These are phyloP conservation scores for Mesembrinibis cayennensis DNA, from an alignment of 2,113 vertebrate genomes.

Conservation along the genomic window DNA sequence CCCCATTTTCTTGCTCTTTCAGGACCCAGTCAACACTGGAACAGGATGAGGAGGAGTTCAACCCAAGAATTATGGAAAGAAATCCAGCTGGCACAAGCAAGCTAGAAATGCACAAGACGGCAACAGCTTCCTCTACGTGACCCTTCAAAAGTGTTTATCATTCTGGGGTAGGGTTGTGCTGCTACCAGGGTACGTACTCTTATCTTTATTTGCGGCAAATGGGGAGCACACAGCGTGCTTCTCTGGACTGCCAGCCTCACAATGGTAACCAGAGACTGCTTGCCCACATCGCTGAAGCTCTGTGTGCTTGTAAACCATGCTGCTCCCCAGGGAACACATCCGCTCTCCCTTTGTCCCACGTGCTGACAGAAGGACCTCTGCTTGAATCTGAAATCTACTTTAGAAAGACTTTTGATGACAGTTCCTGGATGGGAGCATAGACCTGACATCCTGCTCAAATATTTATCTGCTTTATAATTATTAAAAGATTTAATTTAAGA, in stretches of 20 bases:
- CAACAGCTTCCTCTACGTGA: neutral
- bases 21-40: neutral
- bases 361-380: neutral
- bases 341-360: neutral
- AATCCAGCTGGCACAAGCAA: neutral
- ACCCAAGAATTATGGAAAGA: neutral
- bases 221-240: accelerated
- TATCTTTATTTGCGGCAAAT: neutral
- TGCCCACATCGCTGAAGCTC: neutral
- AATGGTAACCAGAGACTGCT: neutral
- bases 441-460: neutral
- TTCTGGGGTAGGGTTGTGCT: neutral
- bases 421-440: neutral
- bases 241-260: neutral
- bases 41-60: neutral
- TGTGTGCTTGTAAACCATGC: neutral
- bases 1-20: neutral
- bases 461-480: neutral
- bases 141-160: neutral
- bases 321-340: neutral
- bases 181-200: no score
- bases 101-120: neutral
- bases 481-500: neutral
- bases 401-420: neutral
- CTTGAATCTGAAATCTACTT: neutral